Conservation (phyloP, 2,797 vertebrate genomes). For the Cryptoprocta ferox region DNA sequence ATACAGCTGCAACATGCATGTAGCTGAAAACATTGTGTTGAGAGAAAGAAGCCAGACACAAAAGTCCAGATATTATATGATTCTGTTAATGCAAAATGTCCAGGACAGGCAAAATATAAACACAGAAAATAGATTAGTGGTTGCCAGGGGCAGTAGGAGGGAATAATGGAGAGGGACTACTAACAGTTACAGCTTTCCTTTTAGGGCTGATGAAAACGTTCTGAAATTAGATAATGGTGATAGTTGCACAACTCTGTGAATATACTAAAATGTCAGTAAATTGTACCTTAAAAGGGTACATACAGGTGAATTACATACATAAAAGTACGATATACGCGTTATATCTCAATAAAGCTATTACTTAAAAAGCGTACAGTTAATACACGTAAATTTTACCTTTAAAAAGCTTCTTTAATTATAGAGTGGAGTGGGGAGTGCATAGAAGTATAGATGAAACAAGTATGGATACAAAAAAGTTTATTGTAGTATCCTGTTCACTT, state of each 20-base stretch:
- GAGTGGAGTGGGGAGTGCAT: neutral
- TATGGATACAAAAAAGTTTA: neutral
- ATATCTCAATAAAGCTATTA: neutral
- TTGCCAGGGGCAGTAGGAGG: neutral
- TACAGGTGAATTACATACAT: neutral
- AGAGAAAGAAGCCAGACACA: neutral
- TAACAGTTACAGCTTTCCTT: neutral
- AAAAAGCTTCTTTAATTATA: neutral
- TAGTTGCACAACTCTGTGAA: neutral
- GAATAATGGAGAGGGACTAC: neutral
- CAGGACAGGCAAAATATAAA: constrained; percentile 20
- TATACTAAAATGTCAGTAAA: neutral
- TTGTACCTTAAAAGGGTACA: neutral
- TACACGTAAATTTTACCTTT: neutral
- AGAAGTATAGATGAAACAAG: constrained; percentile 13
- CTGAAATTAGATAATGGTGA: constrained; percentile 21
- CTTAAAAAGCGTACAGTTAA: neutral
- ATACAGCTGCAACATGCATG: neutral
- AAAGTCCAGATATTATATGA: neutral
- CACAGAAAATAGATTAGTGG: neutral
- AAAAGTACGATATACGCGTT: neutral
- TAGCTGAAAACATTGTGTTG: neutral
- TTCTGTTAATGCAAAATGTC: neutral
- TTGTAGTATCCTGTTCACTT: neutral
- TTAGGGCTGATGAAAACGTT: constrained; percentile 12